A percentile compares a stretch with the other conserved stretches of the same genome.
Evolutionary conservation across 1,140 invertebrate species (phyloP).

Genomic region (Helicoverpa armigera): DNA sequence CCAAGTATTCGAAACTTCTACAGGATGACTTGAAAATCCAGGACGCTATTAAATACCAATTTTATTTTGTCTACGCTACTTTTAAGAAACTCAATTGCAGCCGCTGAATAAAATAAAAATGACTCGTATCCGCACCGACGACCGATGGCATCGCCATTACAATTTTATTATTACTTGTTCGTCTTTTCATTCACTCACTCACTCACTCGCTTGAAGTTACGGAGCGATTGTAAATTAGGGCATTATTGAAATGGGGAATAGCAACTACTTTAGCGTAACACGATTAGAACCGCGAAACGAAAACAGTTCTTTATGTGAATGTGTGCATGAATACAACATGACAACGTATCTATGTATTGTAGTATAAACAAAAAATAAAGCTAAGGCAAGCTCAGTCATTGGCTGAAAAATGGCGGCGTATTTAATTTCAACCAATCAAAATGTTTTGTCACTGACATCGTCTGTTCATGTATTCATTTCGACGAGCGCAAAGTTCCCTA

Average conservation of each 20-base stretch:
- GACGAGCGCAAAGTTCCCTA: conserved; percentile 81
- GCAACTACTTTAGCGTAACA: conserved; percentile 58
- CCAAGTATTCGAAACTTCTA: not conserved
- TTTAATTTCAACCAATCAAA: conserved; percentile 79
- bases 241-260: conserved; percentile 47
- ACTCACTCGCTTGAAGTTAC: conserved; percentile 42
- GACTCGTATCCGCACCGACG: conserved; percentile 53
- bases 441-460: conserved; percentile 71
- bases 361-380: conserved; percentile 86
- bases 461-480: conserved; percentile 74
- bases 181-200: conserved; percentile 52
- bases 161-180: conserved; percentile 49
- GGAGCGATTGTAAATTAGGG: conserved; percentile 35
- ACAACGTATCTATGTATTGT: conserved; percentile 73
- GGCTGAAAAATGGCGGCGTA: conserved; percentile 71
- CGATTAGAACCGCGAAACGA: conserved; percentile 48
- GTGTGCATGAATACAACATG: conserved; percentile 71
- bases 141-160: conserved; percentile 57
- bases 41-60: not conserved
- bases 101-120: conserved; percentile 41
- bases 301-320: conserved; percentile 62
- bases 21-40: not conserved
- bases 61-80: not conserved
- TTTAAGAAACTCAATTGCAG: not conserved
- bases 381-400: conserved; percentile 70